These are phyloP conservation scores for Pterobdella sp. DNA, from an alignment of 2,888 invertebrate genomes.

Conservation along the genomic window DNA sequence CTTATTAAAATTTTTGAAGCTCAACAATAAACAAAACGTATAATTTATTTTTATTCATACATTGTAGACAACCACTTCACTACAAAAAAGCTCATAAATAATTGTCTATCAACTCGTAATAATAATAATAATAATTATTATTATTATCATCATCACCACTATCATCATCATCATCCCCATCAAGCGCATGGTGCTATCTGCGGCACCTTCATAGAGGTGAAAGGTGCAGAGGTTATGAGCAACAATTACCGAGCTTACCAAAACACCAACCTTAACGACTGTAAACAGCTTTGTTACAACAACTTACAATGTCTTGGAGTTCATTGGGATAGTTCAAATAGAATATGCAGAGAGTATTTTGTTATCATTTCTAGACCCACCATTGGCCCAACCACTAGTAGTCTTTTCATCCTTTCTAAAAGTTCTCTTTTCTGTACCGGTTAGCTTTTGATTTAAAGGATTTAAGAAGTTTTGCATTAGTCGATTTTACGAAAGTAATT, in stretches of 20 bases:
- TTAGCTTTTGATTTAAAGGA: background rate
- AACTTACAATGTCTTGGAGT: background rate
- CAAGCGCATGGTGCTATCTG: too few relatives aligned
- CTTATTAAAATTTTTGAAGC: too few relatives aligned
- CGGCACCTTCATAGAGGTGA: constrained; percentile 4
- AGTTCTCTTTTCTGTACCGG: background rate
- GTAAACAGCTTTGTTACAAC: background rate
- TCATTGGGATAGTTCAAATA: background rate
- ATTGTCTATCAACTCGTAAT: too few relatives aligned
- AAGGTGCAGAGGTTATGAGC: background rate
- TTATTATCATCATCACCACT: too few relatives aligned
- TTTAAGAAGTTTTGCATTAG: background rate
- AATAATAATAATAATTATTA: too few relatives aligned
- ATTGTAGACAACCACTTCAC: too few relatives aligned
- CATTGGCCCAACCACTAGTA: background rate
- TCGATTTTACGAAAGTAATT: background rate
- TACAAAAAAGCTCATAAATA: too few relatives aligned
- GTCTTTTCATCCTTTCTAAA: background rate
- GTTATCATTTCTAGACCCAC: background rate
- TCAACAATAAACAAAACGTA: too few relatives aligned
- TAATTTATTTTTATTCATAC: too few relatives aligned
- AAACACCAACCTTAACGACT: background rate
- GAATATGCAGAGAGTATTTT: background rate
- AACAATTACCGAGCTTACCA: too few relatives aligned
- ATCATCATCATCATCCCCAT: too few relatives aligned